Percentiles rank a stretch among this genome's conserved stretches.
These are phyloP conservation scores for Quiscalus mexicanus DNA, from an alignment of 2,113 vertebrate genomes.

Conservation along the genomic window DNA sequence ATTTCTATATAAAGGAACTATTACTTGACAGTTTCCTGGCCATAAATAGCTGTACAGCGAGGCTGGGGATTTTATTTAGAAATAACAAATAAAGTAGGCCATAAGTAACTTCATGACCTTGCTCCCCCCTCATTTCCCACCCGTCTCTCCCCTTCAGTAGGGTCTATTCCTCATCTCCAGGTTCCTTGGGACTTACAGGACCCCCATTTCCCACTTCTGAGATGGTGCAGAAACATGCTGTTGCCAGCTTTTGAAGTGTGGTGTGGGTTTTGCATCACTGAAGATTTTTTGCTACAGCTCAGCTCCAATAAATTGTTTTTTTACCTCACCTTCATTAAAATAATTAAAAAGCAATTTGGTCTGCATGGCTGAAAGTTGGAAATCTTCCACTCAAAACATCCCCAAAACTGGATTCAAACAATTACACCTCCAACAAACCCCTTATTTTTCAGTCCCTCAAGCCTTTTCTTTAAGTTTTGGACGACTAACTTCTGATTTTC, in stretches of 20 bases:
- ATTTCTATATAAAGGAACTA: conserved; percentile 64
- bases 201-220: neutral
- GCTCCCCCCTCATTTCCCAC: neutral
- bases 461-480: neutral
- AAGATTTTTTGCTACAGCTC: neutral
- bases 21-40: conserved; percentile 69
- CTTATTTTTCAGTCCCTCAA: neutral
- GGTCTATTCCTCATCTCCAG: neutral
- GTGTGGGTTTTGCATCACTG: neutral
- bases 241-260: neutral
- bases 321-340: neutral
- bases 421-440: neutral
- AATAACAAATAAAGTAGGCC: conserved; percentile 10
- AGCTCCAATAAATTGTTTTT: neutral
- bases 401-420: neutral
- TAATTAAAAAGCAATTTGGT: neutral
- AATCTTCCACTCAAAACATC: neutral
- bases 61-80: conserved; percentile 58
- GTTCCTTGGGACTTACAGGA: neutral
- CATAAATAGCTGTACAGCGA: conserved; percentile 14
- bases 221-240: fast-evolving
- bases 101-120: neutral
- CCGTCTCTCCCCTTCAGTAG: neutral
- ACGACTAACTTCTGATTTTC: neutral
- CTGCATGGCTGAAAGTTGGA: neutral